phyloP scores from a whole-genome alignment of 2,888 invertebrate genomes.

The Bombylius discolor region DNA sequence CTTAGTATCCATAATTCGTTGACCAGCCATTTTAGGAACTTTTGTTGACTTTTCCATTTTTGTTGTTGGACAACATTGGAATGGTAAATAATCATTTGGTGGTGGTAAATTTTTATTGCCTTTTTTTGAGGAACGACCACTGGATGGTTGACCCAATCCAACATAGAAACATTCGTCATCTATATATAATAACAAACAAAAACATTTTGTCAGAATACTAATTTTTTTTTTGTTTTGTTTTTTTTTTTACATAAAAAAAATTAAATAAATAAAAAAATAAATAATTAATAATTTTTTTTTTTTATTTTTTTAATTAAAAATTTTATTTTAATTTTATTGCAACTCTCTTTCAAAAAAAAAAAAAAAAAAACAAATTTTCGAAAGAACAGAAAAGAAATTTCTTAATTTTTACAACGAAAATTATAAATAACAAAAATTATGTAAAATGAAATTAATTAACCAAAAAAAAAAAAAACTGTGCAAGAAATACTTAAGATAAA shows the following conservation, averaged over 20 bases:
- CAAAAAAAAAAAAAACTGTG: too few relatives aligned
- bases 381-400: too few relatives aligned
- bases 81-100: constrained; percentile 61
- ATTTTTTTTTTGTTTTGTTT: not conserved
- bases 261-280: not conserved
- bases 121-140: constrained; percentile 26
- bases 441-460: too few relatives aligned
- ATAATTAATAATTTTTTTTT: not conserved
- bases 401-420: too few relatives aligned
- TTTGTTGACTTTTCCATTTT: constrained; percentile 66
- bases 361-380: too few relatives aligned
- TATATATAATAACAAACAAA: constrained; percentile 60
- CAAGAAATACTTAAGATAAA: too few relatives aligned
- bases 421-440: too few relatives aligned
- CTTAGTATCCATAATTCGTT: constrained; percentile 16
- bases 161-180: constrained; percentile 96
- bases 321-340: not conserved
- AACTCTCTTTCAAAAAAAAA: too few relatives aligned
- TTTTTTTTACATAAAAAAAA: not conserved
- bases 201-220: constrained; percentile 60
- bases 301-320: constrained; percentile 10
- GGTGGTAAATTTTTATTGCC: constrained; percentile 36
- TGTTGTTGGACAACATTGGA: constrained; percentile 83
- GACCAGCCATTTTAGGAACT: constrained; percentile 59
- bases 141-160: constrained; percentile 61